Conservation (phyloP, 2,888 invertebrate genomes). For the Caenorhabditis zanzibari region DNA sequence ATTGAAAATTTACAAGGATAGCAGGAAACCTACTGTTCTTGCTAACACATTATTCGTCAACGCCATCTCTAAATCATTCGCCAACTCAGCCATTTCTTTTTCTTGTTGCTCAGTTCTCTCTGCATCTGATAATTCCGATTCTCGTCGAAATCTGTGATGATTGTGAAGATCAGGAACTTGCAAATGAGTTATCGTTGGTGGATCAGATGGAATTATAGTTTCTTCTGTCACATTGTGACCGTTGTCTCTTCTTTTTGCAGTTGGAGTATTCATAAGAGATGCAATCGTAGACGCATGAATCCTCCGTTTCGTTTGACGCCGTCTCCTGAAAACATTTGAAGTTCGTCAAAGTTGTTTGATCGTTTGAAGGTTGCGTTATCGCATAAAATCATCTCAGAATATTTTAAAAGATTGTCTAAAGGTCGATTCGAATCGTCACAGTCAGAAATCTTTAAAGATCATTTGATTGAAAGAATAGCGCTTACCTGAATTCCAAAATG, state of each 20-base stretch:
- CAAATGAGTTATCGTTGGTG: conserved; percentile 42
- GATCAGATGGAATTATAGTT: conserved; percentile 48
- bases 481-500: conserved; percentile 78
- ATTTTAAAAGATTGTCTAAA: conserved; percentile 7
- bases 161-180: conserved; percentile 52
- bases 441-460: conserved; percentile 25
- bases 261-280: conserved; percentile 70
- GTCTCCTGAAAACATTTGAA: conserved; percentile 56
- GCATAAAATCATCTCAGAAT: background rate
- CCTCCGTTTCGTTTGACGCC: conserved; percentile 69
- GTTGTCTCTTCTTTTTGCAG: conserved; percentile 51
- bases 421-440: conserved; percentile 1
- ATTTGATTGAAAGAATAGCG: background rate
- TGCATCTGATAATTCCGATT: conserved; percentile 44
- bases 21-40: conserved; percentile 74
- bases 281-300: conserved; percentile 74
- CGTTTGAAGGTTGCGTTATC: conserved; percentile 13
- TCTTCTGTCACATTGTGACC: conserved; percentile 59
- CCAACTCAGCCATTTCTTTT: conserved; percentile 70
- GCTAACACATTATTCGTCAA: conserved; percentile 78
- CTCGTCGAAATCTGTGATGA: conserved; percentile 37
- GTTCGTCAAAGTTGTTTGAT: conserved; percentile 23
- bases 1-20: background rate
- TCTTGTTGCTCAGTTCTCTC: conserved; percentile 53
- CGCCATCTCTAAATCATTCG: conserved; percentile 78